These are phyloP conservation scores for Lophotis ruficrista DNA, from an alignment of 2,113 vertebrate genomes.

Conservation along the genomic window DNA sequence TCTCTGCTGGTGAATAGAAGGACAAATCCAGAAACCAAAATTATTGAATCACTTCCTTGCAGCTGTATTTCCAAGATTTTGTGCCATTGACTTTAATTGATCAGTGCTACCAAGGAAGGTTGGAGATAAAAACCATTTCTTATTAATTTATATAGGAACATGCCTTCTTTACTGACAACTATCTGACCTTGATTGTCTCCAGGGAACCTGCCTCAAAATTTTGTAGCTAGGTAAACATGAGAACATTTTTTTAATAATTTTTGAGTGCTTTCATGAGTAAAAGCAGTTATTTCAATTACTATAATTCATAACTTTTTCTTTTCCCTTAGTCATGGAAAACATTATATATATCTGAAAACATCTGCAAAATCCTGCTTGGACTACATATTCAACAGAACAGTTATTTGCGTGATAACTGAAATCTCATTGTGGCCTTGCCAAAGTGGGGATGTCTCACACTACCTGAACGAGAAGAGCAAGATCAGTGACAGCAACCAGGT, in stretches of 20 bases:
- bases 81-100: neutral
- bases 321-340: neutral
- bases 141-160: neutral
- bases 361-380: neutral
- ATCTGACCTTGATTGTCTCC: neutral
- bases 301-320: neutral
- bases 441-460: neutral
- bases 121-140: neutral
- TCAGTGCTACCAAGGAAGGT: neutral
- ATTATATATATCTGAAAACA: neutral
- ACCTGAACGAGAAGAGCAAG: neutral
- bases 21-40: neutral
- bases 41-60: neutral
- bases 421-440: fast-evolving
- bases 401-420: neutral
- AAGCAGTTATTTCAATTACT: neutral
- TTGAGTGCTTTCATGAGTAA: neutral
- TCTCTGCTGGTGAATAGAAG: neutral
- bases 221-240: neutral
- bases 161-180: neutral
- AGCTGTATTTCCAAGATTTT: neutral
- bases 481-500: neutral
- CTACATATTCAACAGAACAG: neutral
- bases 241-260: neutral
- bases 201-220: neutral